Conservation (phyloP, 2,888 invertebrate genomes). For the Agrochola macilenta region DNA sequence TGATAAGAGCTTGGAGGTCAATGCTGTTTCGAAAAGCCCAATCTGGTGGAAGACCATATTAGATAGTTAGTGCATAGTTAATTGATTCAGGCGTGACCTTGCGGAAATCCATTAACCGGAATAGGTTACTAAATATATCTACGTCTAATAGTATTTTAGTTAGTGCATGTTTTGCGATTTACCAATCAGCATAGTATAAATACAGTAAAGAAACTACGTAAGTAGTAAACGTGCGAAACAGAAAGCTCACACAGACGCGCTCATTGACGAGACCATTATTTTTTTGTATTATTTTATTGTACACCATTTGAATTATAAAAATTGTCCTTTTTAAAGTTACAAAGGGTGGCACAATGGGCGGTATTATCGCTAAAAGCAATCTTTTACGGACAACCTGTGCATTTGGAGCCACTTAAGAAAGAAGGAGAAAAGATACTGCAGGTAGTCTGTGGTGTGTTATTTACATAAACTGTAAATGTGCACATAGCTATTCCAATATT, state of each 20-base stretch:
- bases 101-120: too few relatives aligned
- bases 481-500: not conserved
- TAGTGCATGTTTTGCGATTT: not conserved
- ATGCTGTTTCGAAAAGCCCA: not conserved
- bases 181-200: too few relatives aligned
- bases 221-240: too few relatives aligned
- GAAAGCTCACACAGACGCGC: too few relatives aligned
- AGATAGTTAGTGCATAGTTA: not conserved
- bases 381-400: constrained; percentile 9
- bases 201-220: too few relatives aligned
- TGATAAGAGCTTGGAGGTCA: not conserved
- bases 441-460: constrained; percentile 23
- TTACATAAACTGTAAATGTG: not conserved
- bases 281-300: too few relatives aligned
- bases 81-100: too few relatives aligned
- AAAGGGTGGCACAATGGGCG: constrained; percentile 45
- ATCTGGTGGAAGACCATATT: not conserved
- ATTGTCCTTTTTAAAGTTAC: constrained; percentile 33
- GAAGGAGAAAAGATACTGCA: constrained; percentile 19
- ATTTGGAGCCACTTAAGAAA: constrained; percentile 14
- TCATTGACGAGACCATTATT: too few relatives aligned
- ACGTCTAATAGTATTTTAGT: not conserved
- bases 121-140: too few relatives aligned
- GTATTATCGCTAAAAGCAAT: constrained; percentile 29
- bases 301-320: not conserved